phyloP scores from a whole-genome alignment of 2,113 vertebrate species.

The Tupaia tana region DNA sequence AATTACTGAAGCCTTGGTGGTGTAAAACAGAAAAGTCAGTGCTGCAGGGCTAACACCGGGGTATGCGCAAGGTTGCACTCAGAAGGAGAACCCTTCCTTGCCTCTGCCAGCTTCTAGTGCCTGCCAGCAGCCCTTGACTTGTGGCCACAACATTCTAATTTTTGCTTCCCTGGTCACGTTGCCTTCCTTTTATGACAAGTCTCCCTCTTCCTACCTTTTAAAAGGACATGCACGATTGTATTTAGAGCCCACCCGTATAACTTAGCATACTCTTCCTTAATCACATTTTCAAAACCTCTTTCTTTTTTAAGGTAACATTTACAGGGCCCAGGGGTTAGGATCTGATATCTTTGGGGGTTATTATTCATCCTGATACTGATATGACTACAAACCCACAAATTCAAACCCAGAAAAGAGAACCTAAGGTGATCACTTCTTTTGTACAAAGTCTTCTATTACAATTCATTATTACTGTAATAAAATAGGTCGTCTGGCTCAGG shows the following conservation, averaged over 20 bases:
- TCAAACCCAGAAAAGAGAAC: slow-evolving; percentile 15
- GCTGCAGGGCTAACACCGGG: not conserved
- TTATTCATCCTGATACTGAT: not conserved
- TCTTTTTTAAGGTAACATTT: slow-evolving; percentile 26
- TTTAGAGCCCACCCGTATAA: not conserved
- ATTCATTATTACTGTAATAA: slow-evolving; percentile 8
- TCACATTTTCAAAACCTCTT: not conserved
- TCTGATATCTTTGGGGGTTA: not conserved
- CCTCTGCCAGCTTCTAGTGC: not conserved
- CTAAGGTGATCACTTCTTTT: not conserved
- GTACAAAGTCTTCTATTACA: not conserved
- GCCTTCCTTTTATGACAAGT: not conserved
- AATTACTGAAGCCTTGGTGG: not conserved
- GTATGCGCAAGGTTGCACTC: not conserved
- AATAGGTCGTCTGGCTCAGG: not conserved
- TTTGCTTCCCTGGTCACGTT: not conserved
- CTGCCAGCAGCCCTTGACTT: not conserved
- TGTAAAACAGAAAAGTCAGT: not conserved
- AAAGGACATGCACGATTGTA: not conserved
- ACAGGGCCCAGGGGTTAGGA: not conserved
- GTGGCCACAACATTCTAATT: not conserved
- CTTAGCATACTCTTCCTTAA: not conserved
- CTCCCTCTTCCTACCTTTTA: not conserved
- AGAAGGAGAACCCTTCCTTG: not conserved
- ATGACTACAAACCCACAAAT: not conserved